Evolutionary conservation across 2,113 vertebrate genomes (phyloP), one percentile per base, ranked within the genome.

Genomic region (Potamarius usumacintae): DNA sequence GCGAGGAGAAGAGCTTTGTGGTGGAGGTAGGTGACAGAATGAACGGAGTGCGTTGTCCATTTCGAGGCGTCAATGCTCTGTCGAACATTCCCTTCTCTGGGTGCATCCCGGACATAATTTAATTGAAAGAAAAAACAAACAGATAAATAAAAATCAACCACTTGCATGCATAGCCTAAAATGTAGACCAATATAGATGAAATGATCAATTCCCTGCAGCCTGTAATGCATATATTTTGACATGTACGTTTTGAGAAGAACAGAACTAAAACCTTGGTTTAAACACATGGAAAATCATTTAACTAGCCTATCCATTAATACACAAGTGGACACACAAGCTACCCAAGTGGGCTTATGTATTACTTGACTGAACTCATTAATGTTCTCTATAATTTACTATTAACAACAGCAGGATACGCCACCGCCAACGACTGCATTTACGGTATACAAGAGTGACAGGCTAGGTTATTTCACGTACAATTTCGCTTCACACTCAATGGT

Each of bases 1-100:
- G 94, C 4, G 95, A 95, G 84, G 95, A 96, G 90, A 94, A 91
- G 92, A 95, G 94, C 84, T 94, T 95, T 90, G 94, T 95, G 3
- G 95, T 96, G 42, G 94, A 96, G 95, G 95, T 96, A 92, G 77
- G 92, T 88, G 83, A 17, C 12, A 5, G 25, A 30, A 58, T 12
- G 22, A 62, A 60, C 67, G n/a, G 60, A 30, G 15, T 34, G 7
- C 63, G 15, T 4, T 84, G 50, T 71, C n/a, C 8, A 20, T 2
- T 27, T 60, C 14, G 14, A 52, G 48, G 20, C 14, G 20, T 27
- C 18, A 50, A 48, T 17, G 2, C 7, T 84, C 17, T 27, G 15
- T 9, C 63, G 25, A 27, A 63, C 82, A 84, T 72, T 20, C 5
- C 18, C 53, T 25, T 5, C 55, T 85, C 9, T 62, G 27, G 14